phyloP scores from a whole-genome alignment of 2,113 vertebrate species.

The Charadrius vociferus region DNA sequence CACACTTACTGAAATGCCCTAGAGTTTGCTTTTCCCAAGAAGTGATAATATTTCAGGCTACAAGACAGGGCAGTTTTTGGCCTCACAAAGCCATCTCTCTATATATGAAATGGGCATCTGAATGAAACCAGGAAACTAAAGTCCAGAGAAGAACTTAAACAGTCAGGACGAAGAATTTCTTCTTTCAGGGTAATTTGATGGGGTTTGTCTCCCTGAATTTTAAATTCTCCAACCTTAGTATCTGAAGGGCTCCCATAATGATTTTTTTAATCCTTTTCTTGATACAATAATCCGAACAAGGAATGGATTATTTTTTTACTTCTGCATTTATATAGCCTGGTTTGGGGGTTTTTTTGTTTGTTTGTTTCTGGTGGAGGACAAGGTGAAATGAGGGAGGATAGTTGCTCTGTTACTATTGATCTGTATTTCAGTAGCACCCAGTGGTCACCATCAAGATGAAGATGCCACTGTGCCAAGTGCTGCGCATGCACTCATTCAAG shows the following conservation, averaged over 20 bases:
- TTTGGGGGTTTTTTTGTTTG: rapidly evolving
- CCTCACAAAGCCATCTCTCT: neutral
- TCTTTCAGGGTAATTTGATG: neutral
- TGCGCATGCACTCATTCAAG: neutral
- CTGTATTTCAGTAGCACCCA: neutral
- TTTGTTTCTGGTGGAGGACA: neutral
- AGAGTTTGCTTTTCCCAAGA: neutral
- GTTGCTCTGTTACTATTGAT: neutral
- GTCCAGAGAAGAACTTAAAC: neutral
- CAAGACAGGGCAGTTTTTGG: neutral
- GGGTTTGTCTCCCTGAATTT: neutral
- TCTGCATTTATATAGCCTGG: neutral
- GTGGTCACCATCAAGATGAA: neutral
- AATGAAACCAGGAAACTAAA: neutral
- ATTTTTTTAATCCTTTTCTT: rapidly evolving
- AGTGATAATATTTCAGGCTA: neutral
- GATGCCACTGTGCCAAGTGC: neutral
- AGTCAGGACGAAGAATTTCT: neutral
- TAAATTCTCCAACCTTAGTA: neutral
- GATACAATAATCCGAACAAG: neutral
- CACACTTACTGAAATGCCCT: neutral
- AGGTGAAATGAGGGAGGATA: neutral
- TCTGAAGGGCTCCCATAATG: neutral
- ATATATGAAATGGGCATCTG: neutral
- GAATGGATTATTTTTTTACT: neutral